Conservation (phyloP, 2,113 vertebrate genomes). For the Poicephalus meyeri region DNA sequence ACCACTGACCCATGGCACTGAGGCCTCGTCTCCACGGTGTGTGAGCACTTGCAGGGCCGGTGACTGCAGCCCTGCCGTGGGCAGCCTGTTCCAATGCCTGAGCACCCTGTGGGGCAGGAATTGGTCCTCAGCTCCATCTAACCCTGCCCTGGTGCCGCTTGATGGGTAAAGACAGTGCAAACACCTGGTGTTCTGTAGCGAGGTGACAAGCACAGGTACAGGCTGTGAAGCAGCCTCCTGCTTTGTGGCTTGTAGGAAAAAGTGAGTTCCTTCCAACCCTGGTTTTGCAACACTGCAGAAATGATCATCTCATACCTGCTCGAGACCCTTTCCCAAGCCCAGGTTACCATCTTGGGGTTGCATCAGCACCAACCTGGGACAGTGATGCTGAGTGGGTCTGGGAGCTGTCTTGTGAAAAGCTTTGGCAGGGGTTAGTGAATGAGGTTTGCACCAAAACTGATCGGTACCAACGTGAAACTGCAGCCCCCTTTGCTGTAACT, state of each 20-base stretch:
- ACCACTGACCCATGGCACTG: background rate
- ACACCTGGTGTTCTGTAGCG: accelerated
- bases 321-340: background rate
- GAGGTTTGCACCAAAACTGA: background rate
- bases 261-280: background rate
- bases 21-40: too few species aligned
- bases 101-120: background rate
- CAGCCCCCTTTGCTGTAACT: background rate
- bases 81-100: background rate
- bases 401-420: background rate
- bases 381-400: background rate
- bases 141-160: background rate
- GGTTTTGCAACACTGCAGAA: background rate
- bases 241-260: background rate
- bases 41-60: background rate
- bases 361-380: background rate
- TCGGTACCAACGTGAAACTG: background rate
- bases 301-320: background rate
- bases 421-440: background rate
- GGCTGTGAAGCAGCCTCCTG: accelerated
- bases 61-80: background rate
- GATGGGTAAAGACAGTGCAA: background rate
- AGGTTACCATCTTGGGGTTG: background rate
- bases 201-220: accelerated
- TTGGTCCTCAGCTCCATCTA: background rate